Percentiles rank a stretch among this genome's conserved stretches.
These are phyloP conservation scores for Pionites leucogaster DNA, from an alignment of 2,113 vertebrate species.

Conservation along the genomic window DNA sequence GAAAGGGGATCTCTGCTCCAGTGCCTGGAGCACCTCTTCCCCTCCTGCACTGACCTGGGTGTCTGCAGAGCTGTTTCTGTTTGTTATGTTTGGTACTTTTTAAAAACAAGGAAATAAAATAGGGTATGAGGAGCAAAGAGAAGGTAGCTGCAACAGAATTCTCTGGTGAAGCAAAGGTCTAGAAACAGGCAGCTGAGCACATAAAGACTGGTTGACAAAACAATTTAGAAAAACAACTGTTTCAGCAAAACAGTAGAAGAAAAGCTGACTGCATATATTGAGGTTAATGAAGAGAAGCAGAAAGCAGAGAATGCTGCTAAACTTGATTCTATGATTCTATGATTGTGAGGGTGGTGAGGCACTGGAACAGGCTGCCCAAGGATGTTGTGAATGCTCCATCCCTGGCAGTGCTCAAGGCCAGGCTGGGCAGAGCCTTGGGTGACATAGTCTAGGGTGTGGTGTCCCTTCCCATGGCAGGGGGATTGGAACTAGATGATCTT, in stretches of 20 bases:
- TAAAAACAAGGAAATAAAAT: background rate
- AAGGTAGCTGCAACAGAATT: background rate
- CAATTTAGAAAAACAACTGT: slow-evolving; percentile 15
- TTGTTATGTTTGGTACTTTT: background rate
- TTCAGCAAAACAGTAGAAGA: slow-evolving; percentile 39
- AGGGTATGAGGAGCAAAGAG: background rate
- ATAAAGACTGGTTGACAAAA: background rate
- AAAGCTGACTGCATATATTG: slow-evolving; percentile 27
- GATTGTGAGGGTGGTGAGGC: no score
- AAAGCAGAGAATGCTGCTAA: background rate
- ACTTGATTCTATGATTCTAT: background rate
- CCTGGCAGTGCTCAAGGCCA: no score
- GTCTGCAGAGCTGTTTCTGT: background rate
- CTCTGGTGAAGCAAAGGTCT: background rate
- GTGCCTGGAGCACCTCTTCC: background rate
- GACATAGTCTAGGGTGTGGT: no score
- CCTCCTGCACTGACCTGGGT: background rate
- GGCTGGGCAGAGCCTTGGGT: no score
- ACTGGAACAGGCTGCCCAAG: no score
- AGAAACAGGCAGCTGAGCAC: background rate
- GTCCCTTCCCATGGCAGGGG: no score
- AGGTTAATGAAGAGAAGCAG: slow-evolving; percentile 40
- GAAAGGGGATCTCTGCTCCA: background rate
- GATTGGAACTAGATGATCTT: no score
- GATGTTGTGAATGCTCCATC: no score